Percentiles rank a stretch among this genome's conserved stretches.
These are phyloP conservation scores for Lasiurus borealis DNA, from an alignment of 2,113 vertebrate species.

Conservation along the genomic window DNA sequence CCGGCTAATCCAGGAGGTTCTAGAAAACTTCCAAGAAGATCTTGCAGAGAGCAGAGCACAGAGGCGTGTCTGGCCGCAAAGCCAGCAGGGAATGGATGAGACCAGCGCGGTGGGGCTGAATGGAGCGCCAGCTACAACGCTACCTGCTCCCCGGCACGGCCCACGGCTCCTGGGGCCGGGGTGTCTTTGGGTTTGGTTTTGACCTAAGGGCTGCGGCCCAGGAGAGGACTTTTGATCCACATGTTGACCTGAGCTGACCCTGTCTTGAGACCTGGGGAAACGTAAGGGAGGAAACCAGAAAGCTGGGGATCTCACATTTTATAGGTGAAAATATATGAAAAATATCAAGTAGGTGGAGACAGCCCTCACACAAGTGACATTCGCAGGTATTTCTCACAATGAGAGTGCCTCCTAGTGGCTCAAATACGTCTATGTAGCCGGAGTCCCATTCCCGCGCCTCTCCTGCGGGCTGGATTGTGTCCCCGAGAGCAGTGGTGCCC, in stretches of 20 bases:
- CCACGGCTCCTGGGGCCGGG: neutral
- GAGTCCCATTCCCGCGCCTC: neutral
- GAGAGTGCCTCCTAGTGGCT: neutral
- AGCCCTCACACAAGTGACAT: neutral
- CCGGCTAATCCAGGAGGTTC: slow-evolving; percentile 26
- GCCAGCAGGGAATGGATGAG: neutral
- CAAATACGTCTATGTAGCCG: neutral
- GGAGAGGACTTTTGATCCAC: neutral
- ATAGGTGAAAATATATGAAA: neutral
- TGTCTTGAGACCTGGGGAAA: neutral
- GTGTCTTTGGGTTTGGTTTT: neutral
- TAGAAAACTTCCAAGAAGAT: slow-evolving; percentile 65
- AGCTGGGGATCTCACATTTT: neutral
- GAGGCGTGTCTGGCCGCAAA: slow-evolving; percentile 7
- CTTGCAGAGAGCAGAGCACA: slow-evolving; percentile 12
- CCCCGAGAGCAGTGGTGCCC: neutral
- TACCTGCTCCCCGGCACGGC: neutral
- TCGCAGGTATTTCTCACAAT: neutral
- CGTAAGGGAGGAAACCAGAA: neutral
- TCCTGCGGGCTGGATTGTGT: neutral
- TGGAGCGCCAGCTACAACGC: neutral
- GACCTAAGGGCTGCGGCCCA: neutral
- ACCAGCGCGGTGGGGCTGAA: neutral
- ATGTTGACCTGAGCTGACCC: neutral
- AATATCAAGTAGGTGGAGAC: neutral